Evolutionary conservation across 1,140 invertebrate genomes (phyloP), one percentile per base, ranked within the genome.

Genomic region (Hyles euphorbiae): DNA sequence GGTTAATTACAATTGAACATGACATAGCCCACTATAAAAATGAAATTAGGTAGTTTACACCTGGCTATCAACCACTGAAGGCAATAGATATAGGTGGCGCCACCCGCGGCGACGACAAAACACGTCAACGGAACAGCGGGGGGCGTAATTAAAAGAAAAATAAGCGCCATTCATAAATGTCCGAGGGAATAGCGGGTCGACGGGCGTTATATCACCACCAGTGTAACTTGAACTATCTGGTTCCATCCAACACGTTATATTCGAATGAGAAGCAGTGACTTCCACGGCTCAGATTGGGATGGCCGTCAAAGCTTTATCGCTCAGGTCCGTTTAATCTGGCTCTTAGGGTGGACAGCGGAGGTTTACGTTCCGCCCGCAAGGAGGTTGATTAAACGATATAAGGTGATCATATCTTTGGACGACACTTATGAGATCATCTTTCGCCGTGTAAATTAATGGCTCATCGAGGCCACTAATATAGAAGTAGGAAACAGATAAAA

Each of bases 91-190:
- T 22, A 22, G 22, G 22, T 22, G 22, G 22, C 22, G 36, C 36
- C 36, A 22, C 36, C 5, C 49, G 48, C 33, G 58, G 34, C 59
- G 65, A 46, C 55, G 58, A 67, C 74, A 63, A 72, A 83, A 75
- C 68, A 68, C 76, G 74, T 76, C 74, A 67, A 67, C 74, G 71
- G 69, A 65, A 69, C 70, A 72, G 74, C 61, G 76, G 76, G 49
- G 61, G 74, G 8, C 74, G 74, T 87, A 87, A 87, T 87, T 87
- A 87, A 87, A 87, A 87, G 84, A 87, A 87, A 87, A 83, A 87
- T 87, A 85, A 83, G 76, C 65, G 78, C 81, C 80, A 85, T 87
- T 87, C 82, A 87, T 87, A 87, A 87, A 87, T 70, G 82, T 87
- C 82, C 71, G 64, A 60, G 66, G 74, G 71, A 78, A 85, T 80